Conservation (phyloP, 2,113 vertebrate genomes). For the Mesembrinibis cayennensis region DNA sequence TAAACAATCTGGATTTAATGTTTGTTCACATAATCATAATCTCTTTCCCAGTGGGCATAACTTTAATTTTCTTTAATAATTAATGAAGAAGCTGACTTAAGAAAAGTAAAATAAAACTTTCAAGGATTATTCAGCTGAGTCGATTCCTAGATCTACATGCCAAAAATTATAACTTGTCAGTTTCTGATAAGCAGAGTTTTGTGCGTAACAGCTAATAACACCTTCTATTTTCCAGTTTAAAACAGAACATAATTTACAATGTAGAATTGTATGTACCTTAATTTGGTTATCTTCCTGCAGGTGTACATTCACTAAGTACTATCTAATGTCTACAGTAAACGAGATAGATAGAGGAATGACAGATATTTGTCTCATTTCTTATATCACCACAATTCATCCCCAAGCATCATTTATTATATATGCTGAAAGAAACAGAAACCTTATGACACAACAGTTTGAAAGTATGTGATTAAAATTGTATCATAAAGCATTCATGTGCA, state of each 20-base stretch:
- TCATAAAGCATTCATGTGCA: background rate
- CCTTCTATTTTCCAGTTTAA: background rate
- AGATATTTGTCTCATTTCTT: background rate
- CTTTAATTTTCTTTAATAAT: conserved; percentile 5
- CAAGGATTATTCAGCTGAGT: background rate
- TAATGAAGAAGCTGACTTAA: background rate
- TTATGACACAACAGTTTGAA: background rate
- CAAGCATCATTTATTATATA: background rate
- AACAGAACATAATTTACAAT: background rate
- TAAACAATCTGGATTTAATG: background rate
- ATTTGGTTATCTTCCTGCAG: background rate
- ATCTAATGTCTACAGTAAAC: background rate
- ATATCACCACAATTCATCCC: background rate
- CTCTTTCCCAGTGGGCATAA: background rate
- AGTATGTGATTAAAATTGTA: background rate
- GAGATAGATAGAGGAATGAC: background rate
- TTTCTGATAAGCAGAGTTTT: background rate
- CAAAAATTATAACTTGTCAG: background rate
- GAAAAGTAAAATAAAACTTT: background rate
- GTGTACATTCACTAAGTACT: background rate
- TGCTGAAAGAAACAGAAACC: background rate
- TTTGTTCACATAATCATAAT: background rate
- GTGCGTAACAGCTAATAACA: background rate
- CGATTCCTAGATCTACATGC: background rate
- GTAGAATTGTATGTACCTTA: background rate